Base-by-base conservation (phyloP, 2,113 vertebrate genomes). In the Anolis carolinensis region DNA sequence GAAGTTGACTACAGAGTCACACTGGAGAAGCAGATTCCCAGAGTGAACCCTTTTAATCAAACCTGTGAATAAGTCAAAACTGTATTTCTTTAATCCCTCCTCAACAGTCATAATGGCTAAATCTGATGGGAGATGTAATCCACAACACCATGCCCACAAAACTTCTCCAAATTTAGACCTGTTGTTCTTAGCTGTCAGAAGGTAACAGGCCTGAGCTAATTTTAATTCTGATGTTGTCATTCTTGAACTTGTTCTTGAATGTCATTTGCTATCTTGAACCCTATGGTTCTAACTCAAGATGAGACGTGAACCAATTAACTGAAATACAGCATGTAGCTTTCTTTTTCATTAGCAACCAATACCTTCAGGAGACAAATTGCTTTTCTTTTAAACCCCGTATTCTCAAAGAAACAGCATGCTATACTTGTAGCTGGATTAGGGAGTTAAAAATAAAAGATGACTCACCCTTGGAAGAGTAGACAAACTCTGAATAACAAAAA, bases 401-500 rank as follows among this genome's bases (percentile, higher is more conserved):
- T 86, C 14, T 81, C 79, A 89, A 91, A 32, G 13, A 48, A 80
- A 30, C 78, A 23, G 3, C 0, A 21, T 0, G 4, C 0, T 52
- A 55, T 0, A 23, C 90, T 23, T 55, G 7, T 63, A 90, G 78
- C 48, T 71, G 75, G 82, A 92, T 79, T 0, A 73, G n/a, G 39
- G 82, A 68, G 78, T 50, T 88, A 3, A 84, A 5, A 85, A 9
- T 44, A 44, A 25, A 20, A 81, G 63, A 50, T 30, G 82, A 91
- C 94, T 96, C 95, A 99, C 98, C 95, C 97, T 96, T 9, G 98
- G 98, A 10, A 97, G 94, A 0, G 95, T 91, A 2, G 96, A 97
- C 89, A 99, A 94, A 79, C 97, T 98, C 96, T 99, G 99, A 36
- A 99, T 97, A 0, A 98, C 92, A 59, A 99, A 98, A 88, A 98